Evolutionary conservation across 2,888 invertebrate genomes (phyloP).

Genomic region (Podabrus alpinus): DNA sequence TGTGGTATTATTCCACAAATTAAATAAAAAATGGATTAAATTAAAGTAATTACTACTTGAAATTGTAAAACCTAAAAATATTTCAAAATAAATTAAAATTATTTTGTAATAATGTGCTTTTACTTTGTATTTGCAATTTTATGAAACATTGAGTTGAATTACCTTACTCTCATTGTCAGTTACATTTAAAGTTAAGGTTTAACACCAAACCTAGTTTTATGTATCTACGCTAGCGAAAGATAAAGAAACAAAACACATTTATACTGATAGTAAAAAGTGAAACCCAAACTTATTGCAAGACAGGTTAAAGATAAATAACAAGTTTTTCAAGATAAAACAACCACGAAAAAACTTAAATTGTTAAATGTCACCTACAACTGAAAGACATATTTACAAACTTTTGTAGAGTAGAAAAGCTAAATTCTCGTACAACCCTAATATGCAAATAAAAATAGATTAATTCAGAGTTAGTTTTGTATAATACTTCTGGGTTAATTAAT

Average conservation of each 20-base stretch:
- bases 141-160: neutral
- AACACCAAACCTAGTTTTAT: neutral
- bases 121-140: neutral
- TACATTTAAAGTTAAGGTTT: neutral
- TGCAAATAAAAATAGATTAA: conserved; percentile 38
- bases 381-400: conserved; percentile 42
- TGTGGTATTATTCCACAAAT: too few relatives aligned
- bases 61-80: neutral
- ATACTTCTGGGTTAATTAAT: conserved; percentile 34
- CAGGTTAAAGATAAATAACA: conserved; percentile 37
- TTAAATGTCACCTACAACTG: conserved; percentile 41
- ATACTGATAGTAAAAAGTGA: conserved; percentile 14
- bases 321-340: conserved; percentile 35
- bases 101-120: neutral
- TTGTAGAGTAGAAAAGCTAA: conserved; percentile 35
- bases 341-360: conserved; percentile 41
- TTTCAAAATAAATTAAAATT: neutral
- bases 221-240: neutral
- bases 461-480: neutral
- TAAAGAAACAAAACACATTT: conserved; percentile 2
- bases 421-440: conserved; percentile 35
- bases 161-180: neutral
- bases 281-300: conserved; percentile 26
- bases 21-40: too few relatives aligned
- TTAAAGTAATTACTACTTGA: too few relatives aligned